These are phyloP conservation scores for Speoplatyrhinus poulsoni DNA, from an alignment of 2,113 vertebrate species.

Conservation along the genomic window DNA sequence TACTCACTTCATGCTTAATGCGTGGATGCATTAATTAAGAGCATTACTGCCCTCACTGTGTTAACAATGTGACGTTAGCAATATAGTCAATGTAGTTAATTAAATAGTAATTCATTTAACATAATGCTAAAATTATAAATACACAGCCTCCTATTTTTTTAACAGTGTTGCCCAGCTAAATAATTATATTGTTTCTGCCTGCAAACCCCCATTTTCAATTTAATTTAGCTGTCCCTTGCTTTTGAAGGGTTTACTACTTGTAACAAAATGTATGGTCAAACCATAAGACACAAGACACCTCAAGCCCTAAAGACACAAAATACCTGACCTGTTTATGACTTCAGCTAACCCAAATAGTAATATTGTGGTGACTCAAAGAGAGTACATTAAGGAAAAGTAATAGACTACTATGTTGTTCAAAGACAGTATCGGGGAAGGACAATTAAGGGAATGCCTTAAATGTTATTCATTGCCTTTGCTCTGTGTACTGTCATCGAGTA, in stretches of 20 bases:
- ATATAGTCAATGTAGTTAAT: no score
- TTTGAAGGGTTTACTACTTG: slow-evolving; percentile 5
- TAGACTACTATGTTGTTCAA: slow-evolving; percentile 70
- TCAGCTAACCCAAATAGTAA: no score
- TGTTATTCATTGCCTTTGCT: slow-evolving; percentile 53
- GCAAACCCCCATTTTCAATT: not conserved
- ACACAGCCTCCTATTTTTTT: no score
- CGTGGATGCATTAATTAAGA: not conserved
- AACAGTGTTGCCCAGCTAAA: not conserved
- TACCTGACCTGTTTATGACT: slow-evolving; percentile 54
- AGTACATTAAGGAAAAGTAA: slow-evolving; percentile 55
- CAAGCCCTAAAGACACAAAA: slow-evolving; percentile 49
- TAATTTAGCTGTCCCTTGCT: not conserved
- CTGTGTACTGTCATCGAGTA: slow-evolving; percentile 42
- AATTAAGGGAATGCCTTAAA: slow-evolving; percentile 70
- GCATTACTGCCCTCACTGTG: not conserved
- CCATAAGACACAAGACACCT: slow-evolving; percentile 44
- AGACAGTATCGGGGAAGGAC: slow-evolving; percentile 70
- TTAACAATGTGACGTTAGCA: no score
- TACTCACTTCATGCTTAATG: not conserved
- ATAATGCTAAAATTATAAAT: no score
- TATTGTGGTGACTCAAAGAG: slow-evolving; percentile 13
- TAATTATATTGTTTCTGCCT: not conserved
- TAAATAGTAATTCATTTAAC: no score
- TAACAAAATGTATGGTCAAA: slow-evolving; percentile 46